A percentile compares a stretch with the other conserved stretches of the same genome.
These are phyloP conservation scores for Phrynocephalus guinanensis DNA, from an alignment of 2,797 vertebrate species.

Conservation along the genomic window DNA sequence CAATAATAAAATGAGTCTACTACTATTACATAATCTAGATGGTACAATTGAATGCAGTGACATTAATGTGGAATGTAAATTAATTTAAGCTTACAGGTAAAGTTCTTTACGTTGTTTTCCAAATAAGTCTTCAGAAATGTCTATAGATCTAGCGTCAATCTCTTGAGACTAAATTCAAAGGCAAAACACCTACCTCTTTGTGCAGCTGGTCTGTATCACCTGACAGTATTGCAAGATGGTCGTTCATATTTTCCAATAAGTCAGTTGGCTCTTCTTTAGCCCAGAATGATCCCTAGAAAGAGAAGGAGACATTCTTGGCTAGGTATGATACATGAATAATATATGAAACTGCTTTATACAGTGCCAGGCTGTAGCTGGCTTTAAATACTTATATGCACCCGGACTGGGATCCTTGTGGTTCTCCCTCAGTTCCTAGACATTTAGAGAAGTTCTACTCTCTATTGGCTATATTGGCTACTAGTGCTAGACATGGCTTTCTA, in stretches of 20 bases:
- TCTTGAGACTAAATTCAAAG: slow-evolving; percentile 23
- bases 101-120: not conserved
- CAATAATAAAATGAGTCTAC: not conserved
- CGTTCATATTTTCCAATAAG: slow-evolving; percentile 66
- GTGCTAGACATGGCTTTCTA: no score
- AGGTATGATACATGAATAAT: not conserved
- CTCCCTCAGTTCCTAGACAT: no score
- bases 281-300: slow-evolving; percentile 65
- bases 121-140: not conserved
- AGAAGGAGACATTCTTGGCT: slow-evolving; percentile 13
- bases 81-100: not conserved
- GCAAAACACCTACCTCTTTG: slow-evolving; percentile 76
- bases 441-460: no score
- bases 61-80: accelerated
- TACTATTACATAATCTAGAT: not conserved
- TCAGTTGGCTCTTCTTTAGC: slow-evolving; percentile 65
- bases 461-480: no score
- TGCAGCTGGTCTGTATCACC: slow-evolving; percentile 75
- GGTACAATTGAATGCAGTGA: not conserved
- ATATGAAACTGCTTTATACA: not conserved
- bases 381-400: no score
- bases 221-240: slow-evolving; percentile 70
- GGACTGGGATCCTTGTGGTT: no score
- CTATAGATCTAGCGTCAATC: not conserved
- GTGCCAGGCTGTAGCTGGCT: no score